These are phyloP conservation scores for Drosophila picticornis DNA, from an alignment of 2,888 invertebrate genomes.

Conservation along the genomic window DNA sequence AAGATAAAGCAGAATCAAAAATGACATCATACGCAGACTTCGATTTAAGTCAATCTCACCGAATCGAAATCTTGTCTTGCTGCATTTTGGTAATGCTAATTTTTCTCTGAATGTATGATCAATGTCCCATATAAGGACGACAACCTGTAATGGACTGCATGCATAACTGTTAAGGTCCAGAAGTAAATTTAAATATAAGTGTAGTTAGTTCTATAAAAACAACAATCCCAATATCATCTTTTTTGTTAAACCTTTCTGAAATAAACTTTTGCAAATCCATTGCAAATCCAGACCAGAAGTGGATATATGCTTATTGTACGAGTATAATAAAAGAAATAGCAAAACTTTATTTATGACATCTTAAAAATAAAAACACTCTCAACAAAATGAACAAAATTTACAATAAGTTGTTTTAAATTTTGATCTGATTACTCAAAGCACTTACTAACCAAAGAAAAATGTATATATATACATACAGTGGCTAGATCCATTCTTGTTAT, in stretches of 20 bases:
- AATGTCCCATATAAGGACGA: constrained; percentile 56
- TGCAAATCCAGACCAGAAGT: neutral
- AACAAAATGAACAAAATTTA: neutral
- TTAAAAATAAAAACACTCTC: neutral
- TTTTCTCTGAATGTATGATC: constrained; percentile 57
- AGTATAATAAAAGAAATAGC: neutral
- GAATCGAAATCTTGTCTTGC: constrained; percentile 10
- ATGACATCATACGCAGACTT: constrained; percentile 53
- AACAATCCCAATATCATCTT: neutral
- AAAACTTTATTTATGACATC: neutral
- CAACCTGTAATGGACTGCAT: constrained; percentile 20
- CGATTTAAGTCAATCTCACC: constrained; percentile 24
- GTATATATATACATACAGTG: no score
- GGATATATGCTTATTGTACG: constrained; percentile 4
- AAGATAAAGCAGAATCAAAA: constrained; percentile 48
- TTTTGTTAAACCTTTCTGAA: neutral
- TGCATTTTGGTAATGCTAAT: constrained; percentile 62
- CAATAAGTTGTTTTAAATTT: neutral
- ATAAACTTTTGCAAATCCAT: neutral
- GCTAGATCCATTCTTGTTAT: neutral
- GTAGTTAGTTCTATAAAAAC: constrained; percentile 6
- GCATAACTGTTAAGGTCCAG: constrained; percentile 39
- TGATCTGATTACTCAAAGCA: neutral
- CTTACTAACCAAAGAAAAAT: neutral
- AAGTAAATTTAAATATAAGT: constrained; percentile 30